Base-by-base conservation (phyloP, 2,113 vertebrate genomes). In the Oxyruncus cristatus region DNA sequence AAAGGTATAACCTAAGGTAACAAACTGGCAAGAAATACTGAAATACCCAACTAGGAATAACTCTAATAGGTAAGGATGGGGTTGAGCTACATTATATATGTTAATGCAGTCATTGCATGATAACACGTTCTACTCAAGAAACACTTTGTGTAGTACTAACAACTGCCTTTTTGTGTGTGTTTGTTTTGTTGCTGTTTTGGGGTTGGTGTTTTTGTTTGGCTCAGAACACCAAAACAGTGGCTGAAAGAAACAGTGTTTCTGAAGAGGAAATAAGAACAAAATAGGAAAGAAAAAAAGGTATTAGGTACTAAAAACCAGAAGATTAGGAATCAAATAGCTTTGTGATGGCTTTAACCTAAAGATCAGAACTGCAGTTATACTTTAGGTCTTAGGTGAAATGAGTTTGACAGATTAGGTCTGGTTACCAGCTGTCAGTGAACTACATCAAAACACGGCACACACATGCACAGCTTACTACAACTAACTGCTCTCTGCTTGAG, bases 341-440 rank as follows among this genome's bases (percentile, higher is more conserved):
- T 72, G 83, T 85, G 67, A 83, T 58, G 72, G 30, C 85, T 92
- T 96, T 95, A 87, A 92, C 81, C 96, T 53, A 85, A 92, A 88
- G 93, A 94, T 94, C 95, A 96, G 93, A 96, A 95, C 32, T 92
- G 85, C 47, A 97, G 59, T 80, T 96, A 80, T 33, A 78, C 63
- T 92, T 80, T 8, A 93, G 92, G 95, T 97, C 94, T 92, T 88
- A 77, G 93, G 94, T 97, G 95, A 95, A 97, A 96, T 80, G 95
- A 96, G 94, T 95, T 96, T 97, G 97, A 97, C 74, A 9, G 95
- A 98, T 98, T 97, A 97, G 90, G 77, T 97, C 94, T 5, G 6
- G 93, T 97, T 96, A 85, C 96, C 88, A 88, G 94, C 94, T 97
- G 94, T 90, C 97, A 97, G 94, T 85, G 89, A 91, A 94, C 93